Evolutionary conservation across 2,113 vertebrate genomes (phyloP), one percentile per base, ranked within the genome.

Genomic region (Toxotes jaculatrix): DNA sequence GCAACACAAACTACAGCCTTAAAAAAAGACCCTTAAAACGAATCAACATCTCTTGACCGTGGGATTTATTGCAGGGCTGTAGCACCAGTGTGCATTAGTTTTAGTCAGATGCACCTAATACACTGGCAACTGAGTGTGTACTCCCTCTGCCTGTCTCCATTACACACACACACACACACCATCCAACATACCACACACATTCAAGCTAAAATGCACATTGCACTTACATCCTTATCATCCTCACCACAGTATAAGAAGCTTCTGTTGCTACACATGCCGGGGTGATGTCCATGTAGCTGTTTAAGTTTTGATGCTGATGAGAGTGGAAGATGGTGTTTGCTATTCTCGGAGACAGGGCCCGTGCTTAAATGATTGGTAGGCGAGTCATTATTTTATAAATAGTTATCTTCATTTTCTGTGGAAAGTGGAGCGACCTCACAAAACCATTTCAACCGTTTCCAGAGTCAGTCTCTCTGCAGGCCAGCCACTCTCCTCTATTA

Each of bases 401-500:
- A 82, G 87, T 83, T 77, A 19, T 68, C 23, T 56, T 89, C 45
- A 57, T 81, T 82, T 87, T 77, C 51, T 74, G 57, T 64, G 55
- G 70, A 91, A 93, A 92, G 87, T 90, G 64, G 89, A 91, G 82
- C 89, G 90, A 55, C 70, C 45, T 90, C 51, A 69, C 64, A 60
- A 77, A 85, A 64, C 60, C 32, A 68, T 89, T 85, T 11, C 53
- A 73, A 32, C 36, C 17, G 7, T 82, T 87, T 88, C 77, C 61
- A 79, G 43, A 64, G 69, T 87, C 19, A 79, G 80, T 72, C 72
- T 82, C 87, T 92, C 80, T 82, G 85, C 88, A 88, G 90, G 72
- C 90, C 86, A 66, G 79, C 19, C 19, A 74, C 80, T 75, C 82
- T 90, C 80, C 74, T 94, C 82, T 74, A 94, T 94, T 89, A 94